Base-by-base conservation (phyloP, 2,797 vertebrate genomes). In the Coracias cyanogaster region DNA sequence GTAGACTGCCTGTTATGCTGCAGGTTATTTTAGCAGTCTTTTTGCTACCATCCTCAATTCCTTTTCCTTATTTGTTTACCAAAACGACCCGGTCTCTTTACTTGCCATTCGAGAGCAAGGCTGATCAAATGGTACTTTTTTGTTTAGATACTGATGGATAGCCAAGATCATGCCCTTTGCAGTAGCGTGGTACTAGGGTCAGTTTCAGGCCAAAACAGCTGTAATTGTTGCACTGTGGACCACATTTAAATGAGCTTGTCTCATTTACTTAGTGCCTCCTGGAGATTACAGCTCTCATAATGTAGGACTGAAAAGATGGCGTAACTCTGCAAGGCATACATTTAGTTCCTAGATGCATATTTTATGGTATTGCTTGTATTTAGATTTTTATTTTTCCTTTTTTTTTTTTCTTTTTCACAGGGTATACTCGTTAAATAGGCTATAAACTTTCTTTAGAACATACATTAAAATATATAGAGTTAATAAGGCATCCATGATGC, bases 361-460 rank as follows among this genome's bases (percentile, higher is more conserved):
- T 86, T 41, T 74, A 6, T 35, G 51, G 14, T 29, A 22, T 52
- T 61, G 37, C 20, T 88, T 18, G 9, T 55, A 57, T 52, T 80
- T 76, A n/a, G n/a, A 49, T 62, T 61, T 78, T 57, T 73, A 37
- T 73, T 3, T 4, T 26, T 24, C 8, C 22, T 60, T 11, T 25
- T n/a, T 8, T 1, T 0, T 5, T 48, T 51, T 70, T 48, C 45
- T 28, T 61, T 29, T 7, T 20, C 49, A 51, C 16, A 62, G 21
- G 17, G 5, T 24, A 46, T 69, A 45, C 35, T 29, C 16, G 73
- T 82, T 21, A 82, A 82, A 69, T 41, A 62, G 39, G 43, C 24
- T 54, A 33, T 61, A 18, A 91, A 48, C 31, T 73, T 88, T 46
- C n/a, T 83, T 67, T 76, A 62, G 80, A 88, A 86, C 79, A 65